Evolutionary conservation across 2,797 vertebrate species (phyloP).

Genomic region (Paguma larvata): DNA sequence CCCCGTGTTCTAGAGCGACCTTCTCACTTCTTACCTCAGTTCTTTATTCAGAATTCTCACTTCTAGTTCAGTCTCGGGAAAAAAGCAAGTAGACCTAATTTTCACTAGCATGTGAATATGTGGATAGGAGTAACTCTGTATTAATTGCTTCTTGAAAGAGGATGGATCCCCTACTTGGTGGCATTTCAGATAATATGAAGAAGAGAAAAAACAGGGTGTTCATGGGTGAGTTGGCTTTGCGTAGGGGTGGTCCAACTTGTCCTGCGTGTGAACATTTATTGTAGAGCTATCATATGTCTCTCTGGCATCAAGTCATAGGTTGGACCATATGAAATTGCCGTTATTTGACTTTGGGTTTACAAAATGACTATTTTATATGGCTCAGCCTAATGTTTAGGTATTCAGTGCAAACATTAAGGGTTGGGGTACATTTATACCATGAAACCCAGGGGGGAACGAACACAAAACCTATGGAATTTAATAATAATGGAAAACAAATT

Average conservation of each 20-base stretch:
- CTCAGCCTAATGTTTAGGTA: neutral
- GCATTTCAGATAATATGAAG: neutral
- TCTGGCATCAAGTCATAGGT: neutral
- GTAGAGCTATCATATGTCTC: neutral
- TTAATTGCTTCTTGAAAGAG: neutral
- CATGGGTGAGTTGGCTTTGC: neutral
- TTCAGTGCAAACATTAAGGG: neutral
- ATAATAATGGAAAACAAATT: neutral
- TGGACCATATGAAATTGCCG: neutral
- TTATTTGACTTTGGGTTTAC: conserved; percentile 18
- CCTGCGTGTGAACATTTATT: neutral
- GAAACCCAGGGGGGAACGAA: neutral
- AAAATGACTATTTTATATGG: neutral
- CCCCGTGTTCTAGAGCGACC: neutral
- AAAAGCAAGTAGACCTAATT: neutral
- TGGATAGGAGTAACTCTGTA: neutral
- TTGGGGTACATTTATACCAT: accelerated
- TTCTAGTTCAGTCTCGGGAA: neutral
- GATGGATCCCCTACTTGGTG: neutral
- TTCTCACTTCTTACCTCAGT: neutral
- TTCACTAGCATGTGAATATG: neutral
- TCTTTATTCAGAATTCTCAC: neutral
- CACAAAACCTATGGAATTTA: neutral
- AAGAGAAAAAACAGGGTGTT: neutral
- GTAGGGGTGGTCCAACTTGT: neutral